A percentile compares a stretch with the other conserved stretches of the same genome.
Conservation (phyloP, 2,113 vertebrate species). For the Typhlomys cinereus region DNA sequence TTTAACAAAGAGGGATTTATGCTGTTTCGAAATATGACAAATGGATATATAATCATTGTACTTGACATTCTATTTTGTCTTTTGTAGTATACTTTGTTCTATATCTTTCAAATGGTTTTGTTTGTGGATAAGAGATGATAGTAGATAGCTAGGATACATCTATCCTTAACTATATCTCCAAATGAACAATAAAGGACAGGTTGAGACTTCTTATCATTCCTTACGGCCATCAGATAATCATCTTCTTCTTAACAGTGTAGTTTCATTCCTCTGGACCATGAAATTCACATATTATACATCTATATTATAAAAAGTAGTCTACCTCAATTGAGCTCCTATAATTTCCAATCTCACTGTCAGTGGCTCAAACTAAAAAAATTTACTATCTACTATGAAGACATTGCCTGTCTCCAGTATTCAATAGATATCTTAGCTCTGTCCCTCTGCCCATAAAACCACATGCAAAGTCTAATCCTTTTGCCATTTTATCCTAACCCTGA, state of each 20-base stretch:
- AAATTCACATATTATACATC: neutral
- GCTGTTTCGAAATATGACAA: neutral
- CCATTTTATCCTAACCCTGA: neutral
- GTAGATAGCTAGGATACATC: neutral
- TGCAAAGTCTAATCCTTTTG: neutral
- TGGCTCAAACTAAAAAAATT: neutral
- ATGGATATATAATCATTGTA: too few relatives aligned
- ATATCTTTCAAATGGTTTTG: neutral
- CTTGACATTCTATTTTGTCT: neutral
- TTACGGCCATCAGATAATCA: too few relatives aligned
- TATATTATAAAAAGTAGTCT: neutral
- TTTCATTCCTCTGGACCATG: too few relatives aligned
- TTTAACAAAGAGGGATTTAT: neutral
- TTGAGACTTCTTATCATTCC: too few relatives aligned
- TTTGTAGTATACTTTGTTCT: neutral
- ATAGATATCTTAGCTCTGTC: too few relatives aligned
- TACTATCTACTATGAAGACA: neutral
- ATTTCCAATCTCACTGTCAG: fast-evolving
- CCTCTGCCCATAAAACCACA: too few relatives aligned
- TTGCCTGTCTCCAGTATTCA: too few relatives aligned
- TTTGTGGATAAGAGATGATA: neutral
- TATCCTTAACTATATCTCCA: neutral
- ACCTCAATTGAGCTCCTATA: neutral
- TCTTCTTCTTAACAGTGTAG: too few relatives aligned
- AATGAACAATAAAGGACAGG: neutral